Conservation (phyloP, 2,797 vertebrate genomes). For the Gambusia yucatana region DNA sequence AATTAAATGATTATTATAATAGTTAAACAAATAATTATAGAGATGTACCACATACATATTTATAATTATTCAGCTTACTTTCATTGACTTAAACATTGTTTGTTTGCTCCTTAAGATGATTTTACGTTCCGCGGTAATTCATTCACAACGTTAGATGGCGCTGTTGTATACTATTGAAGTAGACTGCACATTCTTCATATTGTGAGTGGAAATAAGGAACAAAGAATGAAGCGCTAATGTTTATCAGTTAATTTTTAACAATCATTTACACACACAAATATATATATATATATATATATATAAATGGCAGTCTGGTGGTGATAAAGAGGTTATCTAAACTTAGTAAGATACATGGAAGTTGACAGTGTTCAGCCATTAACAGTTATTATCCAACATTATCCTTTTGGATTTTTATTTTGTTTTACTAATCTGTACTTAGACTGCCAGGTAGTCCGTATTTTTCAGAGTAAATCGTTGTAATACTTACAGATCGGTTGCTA, state of each 20-base stretch:
- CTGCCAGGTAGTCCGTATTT: too few relatives aligned
- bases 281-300: too few relatives aligned
- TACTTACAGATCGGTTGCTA: background rate
- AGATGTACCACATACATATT: background rate
- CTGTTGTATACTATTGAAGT: background rate
- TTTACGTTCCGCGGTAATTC: background rate
- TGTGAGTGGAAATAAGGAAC: background rate
- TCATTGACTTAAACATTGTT: background rate
- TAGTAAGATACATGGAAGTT: too few relatives aligned
- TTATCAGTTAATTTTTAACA: background rate
- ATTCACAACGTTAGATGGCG: conserved; percentile 44
- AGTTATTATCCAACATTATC: too few relatives aligned
- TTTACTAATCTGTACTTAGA: too few relatives aligned
- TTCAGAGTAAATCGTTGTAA: background rate
- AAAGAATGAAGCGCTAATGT: background rate
- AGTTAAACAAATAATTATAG: background rate
- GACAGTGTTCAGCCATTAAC: too few relatives aligned
- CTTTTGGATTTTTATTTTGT: too few relatives aligned
- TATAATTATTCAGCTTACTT: background rate
- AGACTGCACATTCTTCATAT: background rate
- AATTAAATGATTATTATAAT: background rate
- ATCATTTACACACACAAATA: too few relatives aligned
- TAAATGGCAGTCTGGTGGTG: too few relatives aligned
- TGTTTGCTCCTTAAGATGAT: background rate
- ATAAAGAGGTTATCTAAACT: too few relatives aligned